Evolutionary conservation across 2,113 vertebrate species (phyloP).

Genomic region (Eudyptes chrysolophus): DNA sequence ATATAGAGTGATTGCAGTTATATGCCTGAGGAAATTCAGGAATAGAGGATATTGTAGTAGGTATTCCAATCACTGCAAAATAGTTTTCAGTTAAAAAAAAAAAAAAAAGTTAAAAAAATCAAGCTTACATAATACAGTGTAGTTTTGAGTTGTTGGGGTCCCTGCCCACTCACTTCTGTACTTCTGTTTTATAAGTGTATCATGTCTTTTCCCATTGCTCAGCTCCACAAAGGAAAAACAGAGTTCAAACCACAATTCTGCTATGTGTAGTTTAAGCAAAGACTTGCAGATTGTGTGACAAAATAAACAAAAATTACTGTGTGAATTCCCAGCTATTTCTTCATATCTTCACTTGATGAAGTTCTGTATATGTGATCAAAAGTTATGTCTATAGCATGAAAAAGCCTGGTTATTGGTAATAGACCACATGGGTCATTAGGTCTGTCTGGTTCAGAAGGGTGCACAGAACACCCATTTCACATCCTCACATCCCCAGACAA

Average conservation of each 20-base stretch:
- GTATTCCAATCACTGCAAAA: conserved; percentile 16
- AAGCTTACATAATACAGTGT: not conserved
- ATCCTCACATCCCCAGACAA: not conserved
- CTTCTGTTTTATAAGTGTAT: not conserved
- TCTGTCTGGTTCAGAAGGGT: not conserved
- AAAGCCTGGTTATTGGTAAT: not conserved
- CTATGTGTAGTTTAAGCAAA: not conserved
- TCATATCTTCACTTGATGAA: not conserved
- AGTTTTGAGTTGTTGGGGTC: not conserved
- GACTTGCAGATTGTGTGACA: not conserved
- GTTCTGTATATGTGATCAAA: not conserved
- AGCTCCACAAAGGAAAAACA: not conserved
- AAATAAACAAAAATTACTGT: not conserved
- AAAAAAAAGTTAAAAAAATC: not conserved
- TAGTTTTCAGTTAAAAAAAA: not conserved
- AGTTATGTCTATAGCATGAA: not conserved
- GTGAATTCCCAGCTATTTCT: not conserved
- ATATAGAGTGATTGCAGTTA: conserved; percentile 35
- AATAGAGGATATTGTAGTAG: not conserved
- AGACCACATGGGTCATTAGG: fast-evolving
- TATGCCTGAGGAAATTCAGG: conserved; percentile 51
- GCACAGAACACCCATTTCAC: not conserved
- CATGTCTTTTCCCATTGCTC: not conserved
- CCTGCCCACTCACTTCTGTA: not conserved
- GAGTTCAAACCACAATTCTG: not conserved